These are phyloP conservation scores for Gnathonemus echidnorhynchus DNA, from an alignment of 2,113 vertebrate genomes.

Conservation along the genomic window DNA sequence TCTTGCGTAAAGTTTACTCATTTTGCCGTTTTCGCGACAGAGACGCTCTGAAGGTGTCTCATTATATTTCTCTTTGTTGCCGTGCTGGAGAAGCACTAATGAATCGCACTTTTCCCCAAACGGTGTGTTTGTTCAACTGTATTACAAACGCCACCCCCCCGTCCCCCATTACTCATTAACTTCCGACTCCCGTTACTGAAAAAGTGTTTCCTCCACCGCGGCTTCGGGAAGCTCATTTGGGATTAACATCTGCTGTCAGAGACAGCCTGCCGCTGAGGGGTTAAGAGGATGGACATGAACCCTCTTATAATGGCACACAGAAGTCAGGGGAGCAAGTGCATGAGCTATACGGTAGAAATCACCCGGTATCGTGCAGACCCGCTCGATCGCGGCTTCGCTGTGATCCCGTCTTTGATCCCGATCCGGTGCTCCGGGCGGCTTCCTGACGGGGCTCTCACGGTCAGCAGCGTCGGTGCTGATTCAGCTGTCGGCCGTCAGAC, in stretches of 20 bases:
- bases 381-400: neutral
- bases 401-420: neutral
- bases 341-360: neutral
- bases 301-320: neutral
- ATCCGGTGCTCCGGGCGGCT: neutral
- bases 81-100: slow-evolving; percentile 3
- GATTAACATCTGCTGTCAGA: neutral
- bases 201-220: neutral
- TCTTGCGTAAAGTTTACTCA: neutral
- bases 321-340: neutral
- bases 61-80: slow-evolving; percentile 10
- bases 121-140: neutral
- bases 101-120: slow-evolving; percentile 8
- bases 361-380: neutral
- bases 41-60: neutral
- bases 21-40: neutral
- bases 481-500: neutral
- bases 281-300: neutral
- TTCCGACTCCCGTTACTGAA: neutral
- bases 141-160: neutral
- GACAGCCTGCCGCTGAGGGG: neutral
- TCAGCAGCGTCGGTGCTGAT: neutral
- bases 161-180: neutral
- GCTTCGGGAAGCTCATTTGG: neutral
- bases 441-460: neutral